Percentiles rank a stretch among this genome's conserved stretches.
phyloP scores from a whole-genome alignment of 2,888 invertebrate species.

The Melangyna quadrimaculata region DNA sequence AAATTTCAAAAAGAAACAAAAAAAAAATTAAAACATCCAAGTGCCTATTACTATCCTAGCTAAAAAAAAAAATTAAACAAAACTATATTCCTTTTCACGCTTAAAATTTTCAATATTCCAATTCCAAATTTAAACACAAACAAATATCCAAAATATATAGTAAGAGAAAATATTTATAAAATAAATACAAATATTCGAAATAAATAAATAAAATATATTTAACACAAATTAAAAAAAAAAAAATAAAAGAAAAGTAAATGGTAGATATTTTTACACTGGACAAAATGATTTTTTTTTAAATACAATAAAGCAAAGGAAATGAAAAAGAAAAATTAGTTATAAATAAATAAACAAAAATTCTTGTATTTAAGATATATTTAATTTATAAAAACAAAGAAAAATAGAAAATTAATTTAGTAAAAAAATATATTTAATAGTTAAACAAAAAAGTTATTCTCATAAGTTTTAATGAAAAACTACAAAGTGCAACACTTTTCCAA shows the following conservation, averaged over 20 bases:
- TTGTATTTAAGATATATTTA: slow-evolving; percentile 22
- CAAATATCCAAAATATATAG: neutral
- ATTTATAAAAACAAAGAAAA: neutral
- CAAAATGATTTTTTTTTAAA: slow-evolving; percentile 14
- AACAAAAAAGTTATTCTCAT: neutral
- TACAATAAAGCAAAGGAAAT: slow-evolving; percentile 33
- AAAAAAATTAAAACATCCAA: slow-evolving; percentile 46
- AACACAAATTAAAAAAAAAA: neutral
- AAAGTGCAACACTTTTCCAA: slow-evolving; percentile 18
- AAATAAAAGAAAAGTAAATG: slow-evolving; percentile 31
- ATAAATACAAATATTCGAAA: slow-evolving; percentile 10
- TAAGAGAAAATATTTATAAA: slow-evolving; percentile 10
- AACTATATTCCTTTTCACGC: slow-evolving; percentile 26
- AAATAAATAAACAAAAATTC: neutral
- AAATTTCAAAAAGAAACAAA: neutral
- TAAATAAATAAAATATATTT: slow-evolving; percentile 8
- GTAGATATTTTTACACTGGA: slow-evolving; percentile 63
- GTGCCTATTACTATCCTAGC: slow-evolving; percentile 69
- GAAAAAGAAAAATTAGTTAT: slow-evolving; percentile 1
- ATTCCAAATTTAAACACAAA: neutral
- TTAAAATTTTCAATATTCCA: slow-evolving; percentile 22
- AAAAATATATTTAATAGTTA: slow-evolving; percentile 16
- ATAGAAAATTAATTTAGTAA: slow-evolving; percentile 43
- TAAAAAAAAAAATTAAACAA: slow-evolving; percentile 6
- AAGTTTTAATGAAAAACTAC: neutral